These are phyloP conservation scores for Chunga burmeisteri DNA, from an alignment of 2,113 vertebrate genomes.

Conservation along the genomic window DNA sequence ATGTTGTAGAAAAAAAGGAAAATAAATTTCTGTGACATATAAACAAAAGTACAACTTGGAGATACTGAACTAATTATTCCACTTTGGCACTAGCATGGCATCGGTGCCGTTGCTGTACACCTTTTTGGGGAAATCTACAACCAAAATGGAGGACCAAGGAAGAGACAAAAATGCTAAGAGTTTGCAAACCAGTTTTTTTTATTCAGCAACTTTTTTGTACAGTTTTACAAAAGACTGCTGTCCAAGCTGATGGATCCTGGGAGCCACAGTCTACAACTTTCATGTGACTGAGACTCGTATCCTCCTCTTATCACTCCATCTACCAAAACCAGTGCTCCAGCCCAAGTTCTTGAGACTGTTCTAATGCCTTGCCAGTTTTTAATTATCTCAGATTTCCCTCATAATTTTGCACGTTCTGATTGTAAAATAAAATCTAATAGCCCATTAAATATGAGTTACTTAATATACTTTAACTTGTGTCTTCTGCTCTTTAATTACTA, in stretches of 20 bases:
- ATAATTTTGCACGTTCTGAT: neutral
- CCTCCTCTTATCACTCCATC: neutral
- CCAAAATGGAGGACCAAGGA: neutral
- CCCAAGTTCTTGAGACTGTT: neutral
- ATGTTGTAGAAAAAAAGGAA: neutral
- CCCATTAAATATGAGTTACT: neutral
- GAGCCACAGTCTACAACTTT: neutral
- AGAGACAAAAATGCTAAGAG: neutral
- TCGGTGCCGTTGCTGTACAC: neutral
- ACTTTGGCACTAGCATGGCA: neutral
- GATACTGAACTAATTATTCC: neutral
- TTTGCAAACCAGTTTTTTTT: neutral
- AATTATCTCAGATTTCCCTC: neutral
- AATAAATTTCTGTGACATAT: neutral
- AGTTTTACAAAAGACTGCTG: neutral
- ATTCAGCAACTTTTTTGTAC: rapidly evolving
- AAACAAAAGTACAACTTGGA: neutral
- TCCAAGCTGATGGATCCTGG: neutral
- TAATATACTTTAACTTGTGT: constrained; percentile 2
- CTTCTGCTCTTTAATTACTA: constrained; percentile 43
- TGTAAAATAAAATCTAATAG: constrained; percentile 13
- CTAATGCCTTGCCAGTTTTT: neutral
- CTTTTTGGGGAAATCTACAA: neutral
- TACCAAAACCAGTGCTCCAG: neutral
- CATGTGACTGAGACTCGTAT: neutral